phyloP scores from a whole-genome alignment of 2,888 invertebrate genomes.

The Malthinus seriepunctatus region DNA sequence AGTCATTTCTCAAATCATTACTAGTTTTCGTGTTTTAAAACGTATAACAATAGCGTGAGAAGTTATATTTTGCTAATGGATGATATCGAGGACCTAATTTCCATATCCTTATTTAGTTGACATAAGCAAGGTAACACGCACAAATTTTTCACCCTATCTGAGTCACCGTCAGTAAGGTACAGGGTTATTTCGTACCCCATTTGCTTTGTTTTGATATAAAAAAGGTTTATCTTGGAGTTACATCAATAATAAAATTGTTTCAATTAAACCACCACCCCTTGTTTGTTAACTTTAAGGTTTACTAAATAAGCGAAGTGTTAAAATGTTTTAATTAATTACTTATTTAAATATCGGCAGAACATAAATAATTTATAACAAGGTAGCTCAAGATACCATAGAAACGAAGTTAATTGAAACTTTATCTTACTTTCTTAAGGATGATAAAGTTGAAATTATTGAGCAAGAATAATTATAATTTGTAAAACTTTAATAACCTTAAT shows the following conservation, averaged over 20 bases:
- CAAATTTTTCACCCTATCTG: constrained; percentile 16
- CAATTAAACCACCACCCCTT: not conserved
- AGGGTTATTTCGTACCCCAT: constrained; percentile 36
- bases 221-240: not conserved
- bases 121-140: constrained; percentile 28
- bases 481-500: no score
- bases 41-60: constrained; percentile 17
- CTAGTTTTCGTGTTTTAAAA: constrained; percentile 14
- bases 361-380: constrained; percentile 3
- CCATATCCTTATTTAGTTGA: constrained; percentile 34
- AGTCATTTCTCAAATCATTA: constrained; percentile 13
- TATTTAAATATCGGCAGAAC: not conserved
- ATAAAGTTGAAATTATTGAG: no score
- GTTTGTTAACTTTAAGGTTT: not conserved
- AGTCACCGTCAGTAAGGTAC: constrained; percentile 16
- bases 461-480: no score
- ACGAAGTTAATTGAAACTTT: no score
- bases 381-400: no score
- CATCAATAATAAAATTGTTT: not conserved
- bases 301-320: not conserved
- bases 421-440: no score
- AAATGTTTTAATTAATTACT: constrained; percentile 3
- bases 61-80: constrained; percentile 23
- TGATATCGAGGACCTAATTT: constrained; percentile 35
- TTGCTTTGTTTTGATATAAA: constrained; percentile 23